A percentile compares a stretch with the other conserved stretches of the same genome.
These are phyloP conservation scores for Botia kubotai DNA, from an alignment of 2,797 vertebrate species.

Conservation along the genomic window DNA sequence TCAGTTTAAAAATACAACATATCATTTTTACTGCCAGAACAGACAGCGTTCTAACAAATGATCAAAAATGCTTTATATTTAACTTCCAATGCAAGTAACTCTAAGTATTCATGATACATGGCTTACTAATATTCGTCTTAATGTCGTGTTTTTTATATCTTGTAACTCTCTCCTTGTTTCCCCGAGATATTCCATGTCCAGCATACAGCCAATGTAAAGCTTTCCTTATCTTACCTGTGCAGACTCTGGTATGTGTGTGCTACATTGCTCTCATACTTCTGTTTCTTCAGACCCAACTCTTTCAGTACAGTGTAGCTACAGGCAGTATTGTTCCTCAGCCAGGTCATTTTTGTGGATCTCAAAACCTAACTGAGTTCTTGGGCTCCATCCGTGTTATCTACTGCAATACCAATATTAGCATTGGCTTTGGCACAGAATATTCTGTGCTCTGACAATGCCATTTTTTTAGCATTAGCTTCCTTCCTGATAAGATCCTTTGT, in stretches of 20 bases:
- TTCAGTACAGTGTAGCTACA: neutral
- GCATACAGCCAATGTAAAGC: conserved; percentile 1
- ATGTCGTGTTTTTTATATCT: conserved; percentile 3
- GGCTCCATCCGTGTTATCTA: neutral
- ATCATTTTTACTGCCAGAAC: neutral
- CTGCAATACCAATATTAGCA: conserved; percentile 23
- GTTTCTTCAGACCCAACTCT: conserved; percentile 3
- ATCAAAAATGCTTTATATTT: neutral
- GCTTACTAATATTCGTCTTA: neutral
- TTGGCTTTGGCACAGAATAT: conserved; percentile 13
- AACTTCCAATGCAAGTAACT: no score
- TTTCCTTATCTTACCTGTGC: conserved; percentile 24
- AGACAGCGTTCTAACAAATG: neutral
- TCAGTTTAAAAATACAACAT: no score
- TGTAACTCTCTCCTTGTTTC: conserved; percentile 6
- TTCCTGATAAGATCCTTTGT: conserved; percentile 42
- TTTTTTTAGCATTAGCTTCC: conserved; percentile 1
- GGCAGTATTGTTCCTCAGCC: conserved; percentile 5
- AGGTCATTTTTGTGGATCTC: neutral
- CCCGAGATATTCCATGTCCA: neutral
- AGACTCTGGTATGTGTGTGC: conserved; percentile 26
- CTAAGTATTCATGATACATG: neutral
- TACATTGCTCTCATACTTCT: conserved; percentile 41
- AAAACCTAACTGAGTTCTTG: conserved; percentile 13
- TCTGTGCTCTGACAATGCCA: conserved; percentile 1